Base-by-base conservation (phyloP, 1,140 invertebrate genomes). In the Globodera ellingtonae region DNA sequence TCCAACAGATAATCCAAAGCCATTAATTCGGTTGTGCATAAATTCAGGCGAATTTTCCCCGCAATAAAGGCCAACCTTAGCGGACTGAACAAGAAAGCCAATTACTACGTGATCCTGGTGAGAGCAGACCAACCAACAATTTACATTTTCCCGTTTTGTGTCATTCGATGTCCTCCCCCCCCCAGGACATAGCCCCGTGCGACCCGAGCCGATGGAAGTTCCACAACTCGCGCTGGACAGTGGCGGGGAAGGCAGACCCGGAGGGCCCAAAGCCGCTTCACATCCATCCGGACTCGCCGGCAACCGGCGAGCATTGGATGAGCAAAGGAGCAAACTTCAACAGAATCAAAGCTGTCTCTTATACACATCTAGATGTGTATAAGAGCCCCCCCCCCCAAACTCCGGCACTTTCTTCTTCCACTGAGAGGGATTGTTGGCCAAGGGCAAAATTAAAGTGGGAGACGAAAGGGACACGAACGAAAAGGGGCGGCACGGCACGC, bases 121-220 rank as follows among this genome's bases (percentile, higher is more conserved):
- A 75, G 52, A 48, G 24, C 98, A 90, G 56, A 15, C 56, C 56
- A 59, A 59, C 10, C 7, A 13, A 52, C 50, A 52, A 0, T 52
- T 52, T 52, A 9, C 50, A 52, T 98, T 88, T 94, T 98, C 10
- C 84, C 85, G 5, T 72, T 79, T n/a, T 35, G 46, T 62, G 6
- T 7, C 7, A 52, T 59, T 59, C 56, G 9, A 13, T 44, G 35
- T 65, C 59, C 47, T 24, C 21, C 46, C n/a, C 8, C 21, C 47
- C 24, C 59, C 59, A 77, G 75, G 79, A 82, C 62, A 85, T 84
- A 56, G 46, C 81, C n/a, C 95, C 95, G 0, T 94, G 96, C 47
- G 97, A 99, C 86, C 96, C 98, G 84, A 98, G 98, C 90, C 92
- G 96, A 90, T 98, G 98, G 89, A 95, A 96, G 65, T 98, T 98